Conservation (phyloP, 1,140 invertebrate genomes). For the Penaeus vannamei region DNA sequence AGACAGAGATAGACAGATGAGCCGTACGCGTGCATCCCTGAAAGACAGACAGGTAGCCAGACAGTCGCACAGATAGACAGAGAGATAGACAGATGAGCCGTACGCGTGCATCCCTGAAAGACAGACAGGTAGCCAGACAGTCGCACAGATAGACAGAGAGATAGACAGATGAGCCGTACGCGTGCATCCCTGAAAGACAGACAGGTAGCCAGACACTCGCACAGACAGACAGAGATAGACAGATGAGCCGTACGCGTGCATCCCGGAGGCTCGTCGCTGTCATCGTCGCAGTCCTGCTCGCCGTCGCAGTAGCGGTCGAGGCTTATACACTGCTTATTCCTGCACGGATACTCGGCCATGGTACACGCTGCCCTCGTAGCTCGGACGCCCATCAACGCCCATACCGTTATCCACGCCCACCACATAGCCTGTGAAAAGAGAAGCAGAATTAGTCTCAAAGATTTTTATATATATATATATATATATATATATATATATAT, state of each 20-base stretch:
- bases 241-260: slow-evolving; percentile 52
- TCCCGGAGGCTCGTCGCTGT: slow-evolving; percentile 65
- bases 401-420: slow-evolving; percentile 24
- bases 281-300: slow-evolving; percentile 62
- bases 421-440: background rate
- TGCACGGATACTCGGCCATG: slow-evolving; percentile 61
- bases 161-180: too few species aligned
- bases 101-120: too few species aligned
- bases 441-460: too few species aligned
- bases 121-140: background rate
- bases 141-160: background rate
- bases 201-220: background rate
- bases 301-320: slow-evolving; percentile 67
- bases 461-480: too few species aligned
- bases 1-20: too few species aligned
- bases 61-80: background rate
- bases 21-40: too few species aligned
- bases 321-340: slow-evolving; percentile 63
- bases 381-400: slow-evolving; percentile 37
- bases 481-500: too few species aligned
- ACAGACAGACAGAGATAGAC: slow-evolving; percentile 2
- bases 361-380: slow-evolving; percentile 45
- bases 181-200: too few species aligned
- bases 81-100: too few species aligned
- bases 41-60: background rate